Conservation (phyloP, 2,113 vertebrate species). For the Rhea americana region DNA sequence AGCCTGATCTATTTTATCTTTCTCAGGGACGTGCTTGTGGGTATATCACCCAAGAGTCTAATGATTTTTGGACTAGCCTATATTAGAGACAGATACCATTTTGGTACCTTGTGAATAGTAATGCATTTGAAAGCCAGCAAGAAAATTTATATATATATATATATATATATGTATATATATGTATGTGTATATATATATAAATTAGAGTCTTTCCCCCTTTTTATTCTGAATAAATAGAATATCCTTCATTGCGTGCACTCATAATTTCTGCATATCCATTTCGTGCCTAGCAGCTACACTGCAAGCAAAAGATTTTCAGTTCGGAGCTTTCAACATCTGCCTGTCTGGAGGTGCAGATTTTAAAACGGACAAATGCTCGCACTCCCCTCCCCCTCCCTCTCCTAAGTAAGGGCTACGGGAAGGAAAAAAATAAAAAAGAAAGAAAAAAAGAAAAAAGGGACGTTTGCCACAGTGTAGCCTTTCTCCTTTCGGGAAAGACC, state of each 20-base stretch:
- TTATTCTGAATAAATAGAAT: neutral
- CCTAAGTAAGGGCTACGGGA: neutral
- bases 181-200: no score
- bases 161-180: no score
- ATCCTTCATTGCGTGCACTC: neutral
- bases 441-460: neutral
- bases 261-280: constrained; percentile 22
- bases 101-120: constrained; percentile 16
- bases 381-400: neutral
- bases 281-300: constrained; percentile 10
- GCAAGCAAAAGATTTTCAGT: constrained; percentile 16
- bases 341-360: neutral
- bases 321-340: neutral
- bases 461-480: neutral
- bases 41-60: constrained; percentile 26
- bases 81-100: constrained; percentile 30
- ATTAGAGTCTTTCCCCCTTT: neutral
- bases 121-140: neutral
- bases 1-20: constrained; percentile 33
- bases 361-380: neutral
- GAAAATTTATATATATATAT: neutral
- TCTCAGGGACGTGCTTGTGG: constrained; percentile 23
- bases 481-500: neutral
- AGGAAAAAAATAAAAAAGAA: neutral
- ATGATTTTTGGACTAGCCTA: constrained; percentile 27